Conservation (phyloP, 2,888 invertebrate genomes). For the Macropis europaea region DNA sequence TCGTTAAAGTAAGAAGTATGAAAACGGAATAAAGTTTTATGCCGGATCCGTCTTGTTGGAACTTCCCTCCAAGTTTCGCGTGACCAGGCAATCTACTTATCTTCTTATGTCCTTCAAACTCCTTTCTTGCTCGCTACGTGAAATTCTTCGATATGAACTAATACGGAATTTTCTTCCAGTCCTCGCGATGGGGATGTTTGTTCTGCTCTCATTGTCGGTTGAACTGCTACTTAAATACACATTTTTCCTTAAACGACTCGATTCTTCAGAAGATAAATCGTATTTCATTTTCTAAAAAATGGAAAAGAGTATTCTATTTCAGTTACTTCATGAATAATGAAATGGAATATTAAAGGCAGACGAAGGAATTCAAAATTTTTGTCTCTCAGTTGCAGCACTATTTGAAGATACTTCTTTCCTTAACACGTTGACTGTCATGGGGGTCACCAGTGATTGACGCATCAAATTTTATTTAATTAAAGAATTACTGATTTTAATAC, state of each 20-base stretch:
- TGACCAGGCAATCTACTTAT: slow-evolving; percentile 56
- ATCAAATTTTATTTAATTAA: too few relatives aligned
- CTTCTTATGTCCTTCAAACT: slow-evolving; percentile 10
- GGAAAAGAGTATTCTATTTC: too few relatives aligned
- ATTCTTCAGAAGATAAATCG: too few relatives aligned
- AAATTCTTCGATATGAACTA: background rate
- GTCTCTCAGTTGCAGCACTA: too few relatives aligned
- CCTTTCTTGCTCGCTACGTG: background rate
- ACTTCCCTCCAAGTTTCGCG: slow-evolving; percentile 54
- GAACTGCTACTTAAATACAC: background rate
- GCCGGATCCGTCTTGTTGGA: slow-evolving; percentile 20
- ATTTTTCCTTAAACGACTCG: background rate
- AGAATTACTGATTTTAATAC: too few relatives aligned
- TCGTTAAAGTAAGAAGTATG: background rate
- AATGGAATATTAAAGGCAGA: too few relatives aligned
- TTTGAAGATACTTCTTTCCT: too few relatives aligned
- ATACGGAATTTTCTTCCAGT: background rate
- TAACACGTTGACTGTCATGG: too few relatives aligned
- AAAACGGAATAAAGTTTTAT: slow-evolving; percentile 1
- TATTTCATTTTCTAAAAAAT: too few relatives aligned
- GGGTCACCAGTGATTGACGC: too few relatives aligned
- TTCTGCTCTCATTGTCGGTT: background rate
- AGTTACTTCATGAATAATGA: too few relatives aligned
- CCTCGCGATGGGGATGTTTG: background rate
- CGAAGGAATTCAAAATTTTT: too few relatives aligned